A percentile compares a stretch with the other conserved stretches of the same genome.
phyloP scores from a whole-genome alignment of 2,113 vertebrate species.

The Piaya cayana region DNA sequence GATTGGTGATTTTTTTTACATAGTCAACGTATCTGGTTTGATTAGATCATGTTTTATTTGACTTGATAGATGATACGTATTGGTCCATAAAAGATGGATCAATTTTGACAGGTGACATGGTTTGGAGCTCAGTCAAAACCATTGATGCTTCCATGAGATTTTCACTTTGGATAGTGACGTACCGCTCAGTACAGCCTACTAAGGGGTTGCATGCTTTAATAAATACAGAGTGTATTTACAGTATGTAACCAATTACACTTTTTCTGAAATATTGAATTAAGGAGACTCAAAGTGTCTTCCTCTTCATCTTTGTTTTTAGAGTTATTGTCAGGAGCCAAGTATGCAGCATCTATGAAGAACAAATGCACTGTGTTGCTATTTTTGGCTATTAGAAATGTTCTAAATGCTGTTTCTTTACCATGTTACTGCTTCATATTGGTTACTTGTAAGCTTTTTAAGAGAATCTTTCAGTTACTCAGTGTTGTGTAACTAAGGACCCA shows the following conservation, averaged over 20 bases:
- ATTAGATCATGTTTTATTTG: slow-evolving; percentile 38
- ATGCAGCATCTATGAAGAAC: neutral
- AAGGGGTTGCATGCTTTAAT: neutral
- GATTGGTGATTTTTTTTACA: slow-evolving; percentile 5
- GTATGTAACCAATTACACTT: neutral
- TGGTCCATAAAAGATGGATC: slow-evolving; percentile 15
- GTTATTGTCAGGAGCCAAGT: neutral
- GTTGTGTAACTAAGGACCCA: neutral
- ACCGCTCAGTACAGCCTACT: neutral
- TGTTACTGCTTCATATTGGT: neutral
- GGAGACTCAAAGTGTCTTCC: neutral
- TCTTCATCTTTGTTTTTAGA: neutral
- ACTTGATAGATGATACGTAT: neutral
- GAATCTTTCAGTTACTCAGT: neutral
- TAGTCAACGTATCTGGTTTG: neutral
- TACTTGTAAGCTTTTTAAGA: neutral
- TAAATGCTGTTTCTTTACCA: neutral
- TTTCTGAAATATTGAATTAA: neutral
- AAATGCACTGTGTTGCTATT: neutral
- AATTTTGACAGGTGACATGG: slow-evolving; percentile 17
- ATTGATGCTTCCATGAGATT: neutral
- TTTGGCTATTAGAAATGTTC: neutral
- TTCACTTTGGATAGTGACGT: neutral
- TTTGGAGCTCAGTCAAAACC: neutral
- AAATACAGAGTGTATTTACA: neutral